Percentiles rank a stretch among this genome's conserved stretches.
Evolutionary conservation across 2,113 vertebrate species (phyloP).

Genomic region (Mohoua ochrocephala): DNA sequence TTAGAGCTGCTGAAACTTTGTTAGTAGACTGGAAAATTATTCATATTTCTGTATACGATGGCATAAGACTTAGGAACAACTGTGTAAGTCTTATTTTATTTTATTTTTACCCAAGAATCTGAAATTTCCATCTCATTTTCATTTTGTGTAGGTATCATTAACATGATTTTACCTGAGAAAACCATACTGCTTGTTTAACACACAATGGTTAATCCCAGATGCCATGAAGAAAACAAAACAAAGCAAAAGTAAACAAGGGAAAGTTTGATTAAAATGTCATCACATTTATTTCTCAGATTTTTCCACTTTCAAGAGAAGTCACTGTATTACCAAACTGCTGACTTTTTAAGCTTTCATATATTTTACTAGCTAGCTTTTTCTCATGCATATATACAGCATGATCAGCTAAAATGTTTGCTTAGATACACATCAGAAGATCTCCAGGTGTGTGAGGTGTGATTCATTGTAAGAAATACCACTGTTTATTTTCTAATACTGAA

Average conservation of each 20-base stretch:
- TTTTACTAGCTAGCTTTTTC: background rate
- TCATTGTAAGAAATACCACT: background rate
- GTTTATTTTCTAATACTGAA: background rate
- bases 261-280: background rate
- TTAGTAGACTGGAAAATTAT: background rate
- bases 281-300: background rate
- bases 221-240: background rate
- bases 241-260: background rate
- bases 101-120: background rate
- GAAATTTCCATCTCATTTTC: background rate
- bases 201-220: background rate
- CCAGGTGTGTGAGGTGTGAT: background rate
- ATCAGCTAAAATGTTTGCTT: background rate
- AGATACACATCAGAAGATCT: background rate
- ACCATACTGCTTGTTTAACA: background rate
- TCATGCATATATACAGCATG: fast-evolving
- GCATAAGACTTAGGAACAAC: background rate
- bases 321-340: background rate
- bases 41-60: background rate
- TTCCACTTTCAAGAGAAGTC: background rate
- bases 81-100: background rate
- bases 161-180: background rate
- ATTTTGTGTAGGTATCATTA: background rate
- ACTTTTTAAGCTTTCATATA: background rate
- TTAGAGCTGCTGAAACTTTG: background rate